Conservation (phyloP, 64 coral and sea anemone species). For the Montipora sp. region DNA sequence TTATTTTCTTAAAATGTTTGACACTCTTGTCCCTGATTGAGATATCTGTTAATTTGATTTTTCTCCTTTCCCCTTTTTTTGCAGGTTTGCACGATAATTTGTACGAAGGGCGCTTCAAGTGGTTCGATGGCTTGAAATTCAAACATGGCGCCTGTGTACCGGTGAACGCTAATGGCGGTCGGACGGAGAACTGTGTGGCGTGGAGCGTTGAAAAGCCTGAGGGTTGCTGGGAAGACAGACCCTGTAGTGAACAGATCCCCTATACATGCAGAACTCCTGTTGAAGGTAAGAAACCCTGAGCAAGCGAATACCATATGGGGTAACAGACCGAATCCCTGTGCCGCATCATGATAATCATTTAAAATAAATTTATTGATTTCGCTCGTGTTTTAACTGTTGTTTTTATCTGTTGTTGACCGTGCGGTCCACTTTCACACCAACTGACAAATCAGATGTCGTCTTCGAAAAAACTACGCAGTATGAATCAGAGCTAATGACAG, state of each 20-base stretch:
- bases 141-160: slow-evolving; percentile 65
- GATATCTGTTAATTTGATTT: not conserved
- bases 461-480: too few species aligned
- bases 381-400: too few species aligned
- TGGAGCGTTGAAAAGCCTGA: slow-evolving; percentile 82
- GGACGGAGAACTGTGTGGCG: slow-evolving; percentile 81
- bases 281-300: slow-evolving; percentile 63
- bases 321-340: too few species aligned
- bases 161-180: slow-evolving; percentile 76
- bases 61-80: not conserved
- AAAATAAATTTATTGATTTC: too few species aligned
- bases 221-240: slow-evolving; percentile 91
- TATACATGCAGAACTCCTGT: slow-evolving; percentile 89
- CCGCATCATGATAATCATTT: too few species aligned
- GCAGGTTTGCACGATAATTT: slow-evolving; percentile 74
- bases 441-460: too few species aligned
- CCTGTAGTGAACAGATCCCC: slow-evolving; percentile 64
- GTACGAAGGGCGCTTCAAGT: slow-evolving; percentile 78
- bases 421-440: too few species aligned
- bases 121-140: slow-evolving; percentile 82
- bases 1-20: too few species aligned
- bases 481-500: too few species aligned
- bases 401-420: too few species aligned
- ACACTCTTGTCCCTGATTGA: too few species aligned
- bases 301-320: too few species aligned